Evolutionary conservation across 2,888 invertebrate species (phyloP).

Genomic region (Eulithis testata): DNA sequence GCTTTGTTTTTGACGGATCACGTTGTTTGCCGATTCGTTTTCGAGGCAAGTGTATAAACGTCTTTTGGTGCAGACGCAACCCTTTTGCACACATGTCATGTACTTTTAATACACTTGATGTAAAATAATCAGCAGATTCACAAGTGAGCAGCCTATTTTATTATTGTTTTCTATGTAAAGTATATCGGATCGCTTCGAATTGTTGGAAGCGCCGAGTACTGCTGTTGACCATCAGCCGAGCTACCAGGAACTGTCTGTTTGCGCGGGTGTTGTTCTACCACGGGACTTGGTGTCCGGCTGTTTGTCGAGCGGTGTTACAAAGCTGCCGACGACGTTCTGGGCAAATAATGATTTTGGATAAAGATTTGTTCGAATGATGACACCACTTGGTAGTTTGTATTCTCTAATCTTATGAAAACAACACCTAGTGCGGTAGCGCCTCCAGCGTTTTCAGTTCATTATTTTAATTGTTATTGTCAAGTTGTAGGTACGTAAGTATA

Average conservation of each 20-base stretch:
- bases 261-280: constrained; percentile 50
- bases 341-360: constrained; percentile 18
- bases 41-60: constrained; percentile 40
- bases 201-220: constrained; percentile 10
- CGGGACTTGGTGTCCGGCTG: constrained; percentile 47
- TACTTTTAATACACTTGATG: not conserved
- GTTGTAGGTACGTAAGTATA: too few relatives aligned
- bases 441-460: too few relatives aligned
- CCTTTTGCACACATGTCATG: constrained; percentile 34
- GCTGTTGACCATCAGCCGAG: constrained; percentile 9
- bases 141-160: not conserved
- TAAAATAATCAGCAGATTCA: too few relatives aligned
- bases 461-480: too few relatives aligned
- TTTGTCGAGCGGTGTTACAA: constrained; percentile 46
- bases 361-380: constrained; percentile 6
- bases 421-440: too few relatives aligned
- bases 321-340: constrained; percentile 18
- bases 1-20: constrained; percentile 57
- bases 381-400: not conserved
- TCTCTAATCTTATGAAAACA: too few relatives aligned
- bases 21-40: constrained; percentile 37
- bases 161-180: not conserved
- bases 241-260: constrained; percentile 44
- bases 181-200: not conserved
- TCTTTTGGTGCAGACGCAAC: constrained; percentile 36